Conservation (phyloP, 2,888 invertebrate species). For the Harpalus rubripes region DNA sequence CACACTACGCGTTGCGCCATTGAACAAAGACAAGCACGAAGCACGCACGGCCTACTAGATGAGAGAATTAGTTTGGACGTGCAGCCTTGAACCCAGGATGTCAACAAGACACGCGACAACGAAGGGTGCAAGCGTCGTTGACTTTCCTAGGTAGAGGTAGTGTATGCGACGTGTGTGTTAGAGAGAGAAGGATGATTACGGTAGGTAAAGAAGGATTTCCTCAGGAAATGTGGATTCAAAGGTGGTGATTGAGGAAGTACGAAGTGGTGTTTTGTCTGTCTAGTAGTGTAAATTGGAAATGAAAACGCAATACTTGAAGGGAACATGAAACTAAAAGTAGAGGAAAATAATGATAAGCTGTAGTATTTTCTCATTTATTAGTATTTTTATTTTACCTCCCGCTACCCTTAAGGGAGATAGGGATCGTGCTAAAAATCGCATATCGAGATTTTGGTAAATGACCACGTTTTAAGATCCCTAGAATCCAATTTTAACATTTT, state of each 20-base stretch:
- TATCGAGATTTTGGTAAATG: too few species aligned
- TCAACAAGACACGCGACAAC: slow-evolving; percentile 49
- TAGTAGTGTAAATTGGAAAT: too few species aligned
- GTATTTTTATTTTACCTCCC: too few species aligned
- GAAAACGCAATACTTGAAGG: too few species aligned
- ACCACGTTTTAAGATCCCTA: too few species aligned
- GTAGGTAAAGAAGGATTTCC: background rate
- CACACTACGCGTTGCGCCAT: slow-evolving; percentile 40
- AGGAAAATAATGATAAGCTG: too few species aligned
- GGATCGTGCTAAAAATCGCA: too few species aligned
- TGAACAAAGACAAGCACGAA: background rate
- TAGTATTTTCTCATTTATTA: too few species aligned
- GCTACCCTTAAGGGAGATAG: too few species aligned
- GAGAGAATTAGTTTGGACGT: slow-evolving; percentile 39
- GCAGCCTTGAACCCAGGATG: slow-evolving; percentile 55
- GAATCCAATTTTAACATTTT: too few species aligned
- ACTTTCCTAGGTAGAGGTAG: background rate
- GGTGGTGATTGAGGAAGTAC: background rate
- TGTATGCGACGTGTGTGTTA: background rate
- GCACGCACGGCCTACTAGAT: background rate
- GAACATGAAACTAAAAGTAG: too few species aligned
- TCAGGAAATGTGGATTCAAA: background rate
- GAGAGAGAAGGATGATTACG: background rate
- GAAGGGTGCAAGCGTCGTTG: slow-evolving; percentile 41
- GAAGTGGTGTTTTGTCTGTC: too few species aligned